phyloP scores from a whole-genome alignment of 2,888 invertebrate genomes.

The Steinernema scapterisci region DNA sequence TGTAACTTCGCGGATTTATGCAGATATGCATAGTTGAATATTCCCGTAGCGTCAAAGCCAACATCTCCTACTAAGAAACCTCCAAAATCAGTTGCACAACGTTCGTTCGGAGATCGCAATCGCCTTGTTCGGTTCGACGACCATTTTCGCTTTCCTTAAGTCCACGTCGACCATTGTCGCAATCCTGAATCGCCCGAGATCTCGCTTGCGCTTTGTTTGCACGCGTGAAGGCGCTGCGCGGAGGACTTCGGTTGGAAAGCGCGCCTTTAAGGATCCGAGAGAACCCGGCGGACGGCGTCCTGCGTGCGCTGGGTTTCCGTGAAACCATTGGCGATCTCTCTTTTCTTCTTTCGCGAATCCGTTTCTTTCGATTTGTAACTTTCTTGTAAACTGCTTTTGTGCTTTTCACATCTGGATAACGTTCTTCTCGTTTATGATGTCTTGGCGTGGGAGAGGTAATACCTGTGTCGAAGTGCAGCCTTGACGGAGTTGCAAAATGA shows the following conservation, averaged over 20 bases:
- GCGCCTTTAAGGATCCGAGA: not conserved
- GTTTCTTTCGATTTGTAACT: no score
- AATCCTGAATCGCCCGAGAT: slow-evolving; percentile 16
- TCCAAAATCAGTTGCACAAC: not conserved
- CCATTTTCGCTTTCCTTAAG: slow-evolving; percentile 10
- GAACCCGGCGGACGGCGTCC: no score
- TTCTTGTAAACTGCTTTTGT: no score
- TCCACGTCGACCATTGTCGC: slow-evolving; percentile 25
- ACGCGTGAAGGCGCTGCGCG: slow-evolving; percentile 4
- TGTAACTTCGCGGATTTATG: not conserved
- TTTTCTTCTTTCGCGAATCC: no score
- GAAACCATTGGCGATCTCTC: no score
- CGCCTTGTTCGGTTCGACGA: not conserved
- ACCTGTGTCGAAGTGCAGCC: no score
- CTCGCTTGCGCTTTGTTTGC: slow-evolving; percentile 30
- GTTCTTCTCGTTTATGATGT: no score
- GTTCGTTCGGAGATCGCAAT: not conserved
- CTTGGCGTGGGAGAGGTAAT: no score
- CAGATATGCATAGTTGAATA: not conserved
- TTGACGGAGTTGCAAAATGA: no score
- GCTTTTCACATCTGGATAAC: no score
- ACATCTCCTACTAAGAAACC: not conserved
- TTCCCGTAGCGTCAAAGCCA: not conserved
- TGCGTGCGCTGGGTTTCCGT: no score
- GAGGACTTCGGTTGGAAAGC: slow-evolving; percentile 17